These are phyloP conservation scores for Brienomyrus longianalis DNA, from an alignment of 2,113 vertebrate species.

Conservation along the genomic window DNA sequence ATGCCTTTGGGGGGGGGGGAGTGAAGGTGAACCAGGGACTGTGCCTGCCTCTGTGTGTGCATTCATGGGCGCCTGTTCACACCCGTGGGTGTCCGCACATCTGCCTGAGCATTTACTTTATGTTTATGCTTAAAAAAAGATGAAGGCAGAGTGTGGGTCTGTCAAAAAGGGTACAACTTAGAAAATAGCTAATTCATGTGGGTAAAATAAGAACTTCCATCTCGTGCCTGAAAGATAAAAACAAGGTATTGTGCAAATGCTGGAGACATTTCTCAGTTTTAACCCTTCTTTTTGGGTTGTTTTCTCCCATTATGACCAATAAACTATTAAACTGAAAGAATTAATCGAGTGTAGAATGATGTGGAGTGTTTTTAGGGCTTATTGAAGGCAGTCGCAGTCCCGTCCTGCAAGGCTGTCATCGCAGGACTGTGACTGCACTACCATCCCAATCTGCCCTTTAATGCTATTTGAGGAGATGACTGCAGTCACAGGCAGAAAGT, in stretches of 20 bases:
- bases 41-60: background rate
- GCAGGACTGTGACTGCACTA: background rate
- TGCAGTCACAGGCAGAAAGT: background rate
- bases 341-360: background rate
- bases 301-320: background rate
- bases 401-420: background rate
- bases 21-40: background rate
- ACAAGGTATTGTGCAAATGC: background rate
- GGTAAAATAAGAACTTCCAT: background rate
- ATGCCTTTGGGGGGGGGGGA: background rate
- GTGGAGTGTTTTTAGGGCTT: background rate
- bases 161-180: background rate
- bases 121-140: background rate
- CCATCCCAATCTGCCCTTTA: background rate
- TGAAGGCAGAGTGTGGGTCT: background rate
- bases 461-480: background rate
- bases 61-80: background rate
- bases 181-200: background rate
- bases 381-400: background rate
- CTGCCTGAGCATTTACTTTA: background rate
- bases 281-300: background rate
- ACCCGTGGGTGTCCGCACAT: background rate
- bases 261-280: background rate
- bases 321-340: background rate
- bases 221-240: background rate